These are phyloP conservation scores for Sinosuthora webbiana DNA, from an alignment of 2,113 vertebrate genomes.

Conservation along the genomic window DNA sequence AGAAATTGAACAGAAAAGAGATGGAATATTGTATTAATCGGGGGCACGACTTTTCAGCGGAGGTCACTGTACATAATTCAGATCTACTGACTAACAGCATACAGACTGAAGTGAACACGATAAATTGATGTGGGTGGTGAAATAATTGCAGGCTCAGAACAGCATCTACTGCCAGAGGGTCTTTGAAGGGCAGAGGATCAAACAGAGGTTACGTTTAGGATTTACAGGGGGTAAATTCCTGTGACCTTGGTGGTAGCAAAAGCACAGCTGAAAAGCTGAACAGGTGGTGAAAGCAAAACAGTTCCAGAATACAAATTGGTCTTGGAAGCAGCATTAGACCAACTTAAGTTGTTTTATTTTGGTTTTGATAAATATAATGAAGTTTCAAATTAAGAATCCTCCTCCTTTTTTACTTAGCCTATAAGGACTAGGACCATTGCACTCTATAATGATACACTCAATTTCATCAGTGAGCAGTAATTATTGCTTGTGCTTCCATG, in stretches of 20 bases:
- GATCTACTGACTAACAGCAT: background rate
- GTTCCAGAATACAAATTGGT: background rate
- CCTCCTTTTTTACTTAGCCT: background rate
- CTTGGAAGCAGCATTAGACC: background rate
- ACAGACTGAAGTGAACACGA: background rate
- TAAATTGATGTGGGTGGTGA: background rate
- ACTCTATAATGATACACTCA: background rate
- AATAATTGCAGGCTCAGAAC: background rate
- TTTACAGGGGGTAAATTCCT: background rate
- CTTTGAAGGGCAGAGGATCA: background rate
- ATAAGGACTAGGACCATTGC: background rate
- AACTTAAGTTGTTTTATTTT: background rate
- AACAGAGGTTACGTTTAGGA: background rate
- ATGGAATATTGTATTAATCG: constrained; percentile 2
- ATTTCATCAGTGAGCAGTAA: background rate
- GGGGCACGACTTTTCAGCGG: background rate
- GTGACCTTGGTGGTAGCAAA: background rate
- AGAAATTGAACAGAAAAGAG: constrained; percentile 29
- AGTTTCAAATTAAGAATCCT: background rate
- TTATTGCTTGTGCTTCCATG: background rate
- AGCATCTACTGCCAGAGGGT: background rate
- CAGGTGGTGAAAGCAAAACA: background rate
- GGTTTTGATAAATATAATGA: background rate
- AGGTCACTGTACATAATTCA: background rate
- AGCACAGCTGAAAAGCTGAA: background rate